phyloP scores from a whole-genome alignment of 1,140 invertebrate genomes.

The Proctacanthus coquilletti region DNA sequence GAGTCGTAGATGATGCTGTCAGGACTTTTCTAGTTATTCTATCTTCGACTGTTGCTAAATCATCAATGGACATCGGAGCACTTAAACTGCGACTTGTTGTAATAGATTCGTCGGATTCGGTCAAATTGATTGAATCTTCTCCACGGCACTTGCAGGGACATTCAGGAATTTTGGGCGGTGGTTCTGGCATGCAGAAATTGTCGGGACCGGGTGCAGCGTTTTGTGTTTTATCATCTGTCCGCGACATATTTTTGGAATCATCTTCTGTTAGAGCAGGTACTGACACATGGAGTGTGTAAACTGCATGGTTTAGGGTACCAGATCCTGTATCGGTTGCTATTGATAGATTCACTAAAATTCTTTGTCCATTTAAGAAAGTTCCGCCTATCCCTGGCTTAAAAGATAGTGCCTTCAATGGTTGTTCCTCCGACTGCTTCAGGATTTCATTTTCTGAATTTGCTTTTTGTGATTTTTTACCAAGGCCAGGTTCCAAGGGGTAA shows the following conservation, averaged over 20 bases:
- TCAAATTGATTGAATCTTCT: neutral
- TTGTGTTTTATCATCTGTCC: slow-evolving; percentile 23
- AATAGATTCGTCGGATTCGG: slow-evolving; percentile 2
- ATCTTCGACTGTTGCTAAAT: slow-evolving; percentile 5
- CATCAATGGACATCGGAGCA: slow-evolving; percentile 2
- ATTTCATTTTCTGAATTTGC: slow-evolving; percentile 1
- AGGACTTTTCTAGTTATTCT: slow-evolving; percentile 3
- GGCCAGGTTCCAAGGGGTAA: neutral
- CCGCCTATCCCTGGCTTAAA: neutral
- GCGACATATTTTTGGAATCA: slow-evolving; percentile 10
- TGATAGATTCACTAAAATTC: slow-evolving; percentile 25
- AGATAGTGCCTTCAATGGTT: too few relatives aligned
- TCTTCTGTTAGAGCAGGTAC: slow-evolving; percentile 24
- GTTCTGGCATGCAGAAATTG: slow-evolving; percentile 17
- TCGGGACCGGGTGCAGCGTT: neutral
- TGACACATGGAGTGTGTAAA: slow-evolving; percentile 27
- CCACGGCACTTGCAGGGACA: slow-evolving; percentile 24
- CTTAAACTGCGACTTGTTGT: neutral
- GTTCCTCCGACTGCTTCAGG: neutral
- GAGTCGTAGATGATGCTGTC: slow-evolving; percentile 3
- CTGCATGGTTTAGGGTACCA: slow-evolving; percentile 11
- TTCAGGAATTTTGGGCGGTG: slow-evolving; percentile 26
- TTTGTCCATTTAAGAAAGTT: slow-evolving; percentile 13
- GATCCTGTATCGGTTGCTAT: slow-evolving; percentile 24
- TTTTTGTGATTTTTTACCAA: neutral